Evolutionary conservation across 30 jellyfish, hydroid and myxozoan genomes (phyloP).

Genomic region (Mastigias papua): DNA sequence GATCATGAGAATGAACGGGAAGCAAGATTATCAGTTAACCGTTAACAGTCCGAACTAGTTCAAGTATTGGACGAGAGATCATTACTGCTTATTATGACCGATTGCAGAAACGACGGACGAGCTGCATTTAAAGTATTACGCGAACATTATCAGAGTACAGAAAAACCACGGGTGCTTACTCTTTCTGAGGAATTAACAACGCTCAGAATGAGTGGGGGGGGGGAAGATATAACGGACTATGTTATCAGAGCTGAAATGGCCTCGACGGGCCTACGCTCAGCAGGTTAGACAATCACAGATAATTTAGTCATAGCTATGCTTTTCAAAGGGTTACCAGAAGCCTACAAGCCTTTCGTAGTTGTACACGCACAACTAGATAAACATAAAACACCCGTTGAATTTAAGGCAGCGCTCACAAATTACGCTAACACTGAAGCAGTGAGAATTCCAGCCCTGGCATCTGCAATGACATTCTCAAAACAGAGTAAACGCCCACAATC

Average conservation of each 20-base stretch:
- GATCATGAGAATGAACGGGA: too few relatives aligned
- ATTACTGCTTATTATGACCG: conserved; percentile 7
- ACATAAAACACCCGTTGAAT: too few relatives aligned
- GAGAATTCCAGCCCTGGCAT: too few relatives aligned
- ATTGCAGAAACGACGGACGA: conserved; percentile 12
- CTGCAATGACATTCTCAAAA: too few relatives aligned
- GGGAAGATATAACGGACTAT: background rate
- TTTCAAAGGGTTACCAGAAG: conserved; percentile 24
- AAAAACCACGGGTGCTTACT: conserved; percentile 8
- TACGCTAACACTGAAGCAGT: too few relatives aligned
- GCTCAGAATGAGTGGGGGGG: background rate
- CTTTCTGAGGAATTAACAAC: conserved; percentile 13
- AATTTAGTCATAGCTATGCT: conserved; percentile 6
- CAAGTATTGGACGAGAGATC: conserved; percentile 21
- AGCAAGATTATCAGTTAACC: too few relatives aligned
- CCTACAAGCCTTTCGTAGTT: conserved; percentile 72
- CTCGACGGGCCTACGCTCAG: conserved; percentile 19
- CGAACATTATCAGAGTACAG: conserved; percentile 27
- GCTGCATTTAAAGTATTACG: conserved; percentile 1
- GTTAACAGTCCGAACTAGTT: conserved; percentile 17
- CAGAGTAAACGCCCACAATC: conserved; percentile 61
- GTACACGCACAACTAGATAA: too few relatives aligned
- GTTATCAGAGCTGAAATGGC: conserved; percentile 24
- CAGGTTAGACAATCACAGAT: background rate
- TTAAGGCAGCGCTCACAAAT: too few relatives aligned